phyloP scores from a whole-genome alignment of 2,888 invertebrate genomes.

The Branchipolynoe longqiensis region DNA sequence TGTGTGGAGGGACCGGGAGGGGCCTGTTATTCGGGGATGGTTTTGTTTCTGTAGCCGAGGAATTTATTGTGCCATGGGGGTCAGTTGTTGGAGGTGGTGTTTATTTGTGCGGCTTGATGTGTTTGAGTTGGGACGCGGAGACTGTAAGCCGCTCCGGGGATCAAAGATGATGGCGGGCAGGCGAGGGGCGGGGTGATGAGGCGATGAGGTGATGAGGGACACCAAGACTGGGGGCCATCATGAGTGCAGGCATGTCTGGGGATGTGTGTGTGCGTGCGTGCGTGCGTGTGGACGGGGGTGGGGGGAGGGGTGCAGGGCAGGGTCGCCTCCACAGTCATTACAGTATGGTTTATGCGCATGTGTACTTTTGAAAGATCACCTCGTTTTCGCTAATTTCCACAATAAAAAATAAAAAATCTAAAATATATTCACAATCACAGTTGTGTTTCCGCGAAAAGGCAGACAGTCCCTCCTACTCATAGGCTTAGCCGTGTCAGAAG shows the following conservation, averaged over 20 bases:
- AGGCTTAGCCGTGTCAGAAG: too few relatives aligned
- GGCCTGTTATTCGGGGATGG: slow-evolving; percentile 35
- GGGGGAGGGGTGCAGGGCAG: neutral
- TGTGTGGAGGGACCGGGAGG: too few relatives aligned
- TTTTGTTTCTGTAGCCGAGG: slow-evolving; percentile 52
- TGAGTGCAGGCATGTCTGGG: neutral
- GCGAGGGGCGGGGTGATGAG: neutral
- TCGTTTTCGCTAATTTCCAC: too few relatives aligned
- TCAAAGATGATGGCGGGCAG: too few relatives aligned
- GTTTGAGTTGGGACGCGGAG: slow-evolving; percentile 15
- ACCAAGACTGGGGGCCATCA: neutral
- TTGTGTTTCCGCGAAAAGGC: too few relatives aligned
- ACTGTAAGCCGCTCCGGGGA: slow-evolving; percentile 10
- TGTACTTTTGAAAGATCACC: too few relatives aligned
- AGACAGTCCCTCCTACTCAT: too few relatives aligned
- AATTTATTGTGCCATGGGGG: slow-evolving; percentile 43
- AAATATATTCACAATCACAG: too few relatives aligned
- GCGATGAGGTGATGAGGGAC: slow-evolving; percentile 4
- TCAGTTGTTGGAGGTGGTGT: slow-evolving; percentile 31
- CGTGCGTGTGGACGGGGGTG: neutral
- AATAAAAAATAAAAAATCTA: too few relatives aligned
- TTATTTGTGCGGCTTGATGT: slow-evolving; percentile 34
- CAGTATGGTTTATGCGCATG: too few relatives aligned
- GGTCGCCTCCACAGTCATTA: too few relatives aligned
- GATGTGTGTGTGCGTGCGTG: neutral